Evolutionary conservation across 2,113 vertebrate genomes (phyloP).

Genomic region (Cryptotis parvus): DNA sequence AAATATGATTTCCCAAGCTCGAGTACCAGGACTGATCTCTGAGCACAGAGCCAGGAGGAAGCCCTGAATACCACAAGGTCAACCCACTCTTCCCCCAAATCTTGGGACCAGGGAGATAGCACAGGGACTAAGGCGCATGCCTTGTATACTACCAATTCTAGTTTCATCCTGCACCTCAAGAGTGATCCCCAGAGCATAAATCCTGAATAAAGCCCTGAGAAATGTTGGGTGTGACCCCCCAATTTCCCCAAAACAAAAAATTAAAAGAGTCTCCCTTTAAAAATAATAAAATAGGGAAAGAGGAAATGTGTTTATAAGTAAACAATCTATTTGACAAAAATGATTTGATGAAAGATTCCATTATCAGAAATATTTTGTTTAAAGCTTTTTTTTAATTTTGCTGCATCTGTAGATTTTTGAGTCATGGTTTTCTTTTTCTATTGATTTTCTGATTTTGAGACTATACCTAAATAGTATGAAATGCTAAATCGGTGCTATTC

Average conservation of each 20-base stretch:
- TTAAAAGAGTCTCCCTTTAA: background rate
- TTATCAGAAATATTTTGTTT: slow-evolving; percentile 27
- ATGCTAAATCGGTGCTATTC: background rate
- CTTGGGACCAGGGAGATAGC: too few species aligned
- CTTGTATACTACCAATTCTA: too few species aligned
- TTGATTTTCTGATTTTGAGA: slow-evolving; percentile 10
- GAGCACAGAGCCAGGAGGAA: too few species aligned
- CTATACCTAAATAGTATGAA: too few species aligned
- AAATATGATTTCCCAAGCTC: too few species aligned
- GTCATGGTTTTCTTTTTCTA: background rate
- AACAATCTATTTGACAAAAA: background rate
- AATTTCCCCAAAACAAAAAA: background rate
- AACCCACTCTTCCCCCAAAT: too few species aligned
- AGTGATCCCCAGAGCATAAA: background rate
- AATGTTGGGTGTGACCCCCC: too few species aligned
- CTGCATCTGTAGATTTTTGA: background rate
- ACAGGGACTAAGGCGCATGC: too few species aligned
- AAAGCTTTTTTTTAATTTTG: background rate
- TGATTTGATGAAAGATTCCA: slow-evolving; percentile 3
- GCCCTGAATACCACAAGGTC: too few species aligned
- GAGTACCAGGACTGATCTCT: too few species aligned
- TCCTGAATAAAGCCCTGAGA: background rate
- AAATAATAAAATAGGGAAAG: background rate
- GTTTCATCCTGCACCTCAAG: too few species aligned
- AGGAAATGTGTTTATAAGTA: background rate